Base-by-base conservation (phyloP, 2,888 invertebrate genomes). In the Eupelmus urozonus region DNA sequence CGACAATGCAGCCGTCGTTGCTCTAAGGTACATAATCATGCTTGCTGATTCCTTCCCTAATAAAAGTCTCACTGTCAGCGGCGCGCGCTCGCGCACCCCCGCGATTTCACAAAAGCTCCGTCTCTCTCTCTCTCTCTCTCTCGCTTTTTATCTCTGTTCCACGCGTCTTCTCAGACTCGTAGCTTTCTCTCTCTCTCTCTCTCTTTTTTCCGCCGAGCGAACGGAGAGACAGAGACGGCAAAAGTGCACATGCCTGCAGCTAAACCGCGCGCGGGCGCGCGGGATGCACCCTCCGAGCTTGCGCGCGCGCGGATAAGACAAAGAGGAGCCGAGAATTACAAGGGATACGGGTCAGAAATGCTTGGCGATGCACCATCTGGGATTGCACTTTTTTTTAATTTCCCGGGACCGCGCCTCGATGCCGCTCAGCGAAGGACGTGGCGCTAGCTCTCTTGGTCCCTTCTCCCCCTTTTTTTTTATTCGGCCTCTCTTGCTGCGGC, bases 31-130 rank as follows among this genome's bases (percentile, higher is more conserved):
- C 87, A 89, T 89, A 89, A 89, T 89, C 88, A 88, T 86, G 88
- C 88, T 88, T 87, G 88, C 88, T 89, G 88, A 88, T 87, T 89
- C 85, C 87, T 89, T 89, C 87, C 87, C 89, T 89, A 90, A 90
- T 90, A 89, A 90, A 89, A 89, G 78, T 76, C 75, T 73, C 80
- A 74, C 76, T 76, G 73, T 82, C 84, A 81, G 77, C 16, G 13
- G 18, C 75, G 82, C 80, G 80, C 82, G 81, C 78, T 79, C 78
- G 51, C 76, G 78, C 45, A 13, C 45, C 80, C 82, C 74, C 80
- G 82, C 82, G 81, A 66, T 59, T 66, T 55, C 78, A 79, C 71
- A 79, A 79, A 76, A 76, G 76, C 81, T 71, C 62, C 76, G 78
- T 80, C 78, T 70, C 80, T 76, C 79, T 80, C 79, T 81, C 76